These are phyloP conservation scores for Oncorhynchus nerka DNA, from an alignment of 2,113 vertebrate genomes.

Conservation along the genomic window DNA sequence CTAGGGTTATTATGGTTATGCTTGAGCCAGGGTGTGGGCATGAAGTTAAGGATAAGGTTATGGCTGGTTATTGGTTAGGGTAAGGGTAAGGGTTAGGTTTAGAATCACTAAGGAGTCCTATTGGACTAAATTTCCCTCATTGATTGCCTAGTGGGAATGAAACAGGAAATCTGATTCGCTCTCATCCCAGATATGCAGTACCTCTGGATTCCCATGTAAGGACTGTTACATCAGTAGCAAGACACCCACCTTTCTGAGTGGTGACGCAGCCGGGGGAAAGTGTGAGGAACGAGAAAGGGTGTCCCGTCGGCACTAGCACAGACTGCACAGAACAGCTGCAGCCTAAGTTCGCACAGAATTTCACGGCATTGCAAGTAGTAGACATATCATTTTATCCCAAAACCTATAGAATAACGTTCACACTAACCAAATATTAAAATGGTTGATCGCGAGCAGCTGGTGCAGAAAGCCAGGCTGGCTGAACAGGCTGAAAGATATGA, in stretches of 20 bases:
- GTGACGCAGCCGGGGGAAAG: constrained; percentile 72
- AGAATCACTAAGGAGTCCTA: too few relatives aligned
- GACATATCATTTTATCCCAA: constrained; percentile 50
- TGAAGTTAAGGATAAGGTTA: too few relatives aligned
- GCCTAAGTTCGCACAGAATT: constrained; percentile 61
- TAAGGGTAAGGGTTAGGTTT: too few relatives aligned
- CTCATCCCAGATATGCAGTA: constrained; percentile 25
- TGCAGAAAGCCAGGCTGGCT: constrained; percentile 98
- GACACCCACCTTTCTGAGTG: constrained; percentile 70
- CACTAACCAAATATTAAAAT: constrained; percentile 69
- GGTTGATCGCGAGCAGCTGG: constrained; percentile 98
- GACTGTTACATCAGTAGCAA: constrained; percentile 74
- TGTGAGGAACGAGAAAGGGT: constrained; percentile 54
- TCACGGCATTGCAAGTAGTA: constrained; percentile 67
- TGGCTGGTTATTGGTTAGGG: too few relatives aligned
- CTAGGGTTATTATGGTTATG: too few relatives aligned
- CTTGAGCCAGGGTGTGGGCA: too few relatives aligned
- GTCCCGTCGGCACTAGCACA: constrained; percentile 72
- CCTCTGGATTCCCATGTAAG: constrained; percentile 59
- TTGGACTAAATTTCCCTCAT: constrained; percentile 56
- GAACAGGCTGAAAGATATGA: constrained; percentile 97
- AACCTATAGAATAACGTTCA: constrained; percentile 39
- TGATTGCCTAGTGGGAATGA: not conserved
- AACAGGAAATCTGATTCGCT: constrained; percentile 19
- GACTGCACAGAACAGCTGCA: constrained; percentile 81